These are phyloP conservation scores for Nothura maculosa DNA, from an alignment of 2,797 vertebrate genomes.

Conservation along the genomic window DNA sequence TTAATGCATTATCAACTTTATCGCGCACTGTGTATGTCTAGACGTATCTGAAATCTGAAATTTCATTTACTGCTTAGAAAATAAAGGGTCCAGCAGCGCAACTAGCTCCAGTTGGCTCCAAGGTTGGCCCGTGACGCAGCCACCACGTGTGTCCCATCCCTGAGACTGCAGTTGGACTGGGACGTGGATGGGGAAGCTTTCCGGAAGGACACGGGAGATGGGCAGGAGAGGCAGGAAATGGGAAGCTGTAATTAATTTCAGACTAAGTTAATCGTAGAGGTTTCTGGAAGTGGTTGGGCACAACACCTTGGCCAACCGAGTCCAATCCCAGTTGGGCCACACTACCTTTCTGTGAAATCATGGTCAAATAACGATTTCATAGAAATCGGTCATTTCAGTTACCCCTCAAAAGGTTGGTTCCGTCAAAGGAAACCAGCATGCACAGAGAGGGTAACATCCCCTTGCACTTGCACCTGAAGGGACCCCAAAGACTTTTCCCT, in stretches of 20 bases:
- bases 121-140: neutral
- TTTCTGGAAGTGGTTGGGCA: neutral
- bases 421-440: neutral
- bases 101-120: neutral
- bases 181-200: neutral
- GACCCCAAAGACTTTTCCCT: no score
- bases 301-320: neutral
- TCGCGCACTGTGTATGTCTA: slow-evolving; percentile 79
- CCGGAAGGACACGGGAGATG: neutral
- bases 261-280: neutral
- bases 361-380: neutral
- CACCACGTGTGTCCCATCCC: neutral
- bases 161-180: neutral
- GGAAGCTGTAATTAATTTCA: neutral
- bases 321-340: slow-evolving; percentile 6
- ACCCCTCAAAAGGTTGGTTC: neutral
- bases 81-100: slow-evolving; percentile 43
- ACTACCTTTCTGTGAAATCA: neutral
- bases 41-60: slow-evolving; percentile 84
- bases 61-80: slow-evolving; percentile 78
- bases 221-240: neutral
- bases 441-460: no score
- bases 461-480: no score
- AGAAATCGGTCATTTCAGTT: neutral
- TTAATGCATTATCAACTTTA: slow-evolving; percentile 89